phyloP scores from a whole-genome alignment of 1,140 invertebrate genomes.

The Potamilus streckersoni region DNA sequence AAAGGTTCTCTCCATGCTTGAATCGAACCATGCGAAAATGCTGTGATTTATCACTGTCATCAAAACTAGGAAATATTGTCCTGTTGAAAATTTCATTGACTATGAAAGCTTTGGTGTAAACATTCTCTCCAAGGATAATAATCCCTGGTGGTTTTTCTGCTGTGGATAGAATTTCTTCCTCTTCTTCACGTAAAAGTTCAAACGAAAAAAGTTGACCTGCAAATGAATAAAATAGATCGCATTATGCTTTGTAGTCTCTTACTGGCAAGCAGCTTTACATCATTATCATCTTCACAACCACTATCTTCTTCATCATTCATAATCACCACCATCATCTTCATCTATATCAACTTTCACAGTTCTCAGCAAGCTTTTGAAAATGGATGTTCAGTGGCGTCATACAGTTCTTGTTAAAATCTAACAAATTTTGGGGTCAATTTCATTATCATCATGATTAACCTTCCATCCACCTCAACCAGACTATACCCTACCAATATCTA shows the following conservation, averaged over 20 bases:
- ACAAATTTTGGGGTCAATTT: no score
- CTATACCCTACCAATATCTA: no score
- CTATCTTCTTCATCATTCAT: not conserved
- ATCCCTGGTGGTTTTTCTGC: slow-evolving; percentile 65
- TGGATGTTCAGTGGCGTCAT: no score
- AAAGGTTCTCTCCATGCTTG: slow-evolving; percentile 76
- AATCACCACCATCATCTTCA: no score
- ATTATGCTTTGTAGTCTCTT: not conserved
- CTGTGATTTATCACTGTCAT: slow-evolving; percentile 66
- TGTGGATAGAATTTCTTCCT: slow-evolving; percentile 66
- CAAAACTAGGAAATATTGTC: slow-evolving; percentile 72
- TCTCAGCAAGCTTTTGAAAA: not conserved
- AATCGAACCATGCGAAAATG: slow-evolving; percentile 80
- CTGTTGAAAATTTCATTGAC: slow-evolving; percentile 80
- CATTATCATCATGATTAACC: no score
- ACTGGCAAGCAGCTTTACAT: not conserved
- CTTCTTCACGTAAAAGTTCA: slow-evolving; percentile 63
- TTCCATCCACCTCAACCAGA: no score
- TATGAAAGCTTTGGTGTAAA: slow-evolving; percentile 77
- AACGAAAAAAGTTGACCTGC: slow-evolving; percentile 64
- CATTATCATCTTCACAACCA: not conserved
- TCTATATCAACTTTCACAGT: not conserved
- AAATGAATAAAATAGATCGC: slow-evolving; percentile 29
- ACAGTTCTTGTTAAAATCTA: no score
- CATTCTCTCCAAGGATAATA: slow-evolving; percentile 79